Evolutionary conservation across 2,888 invertebrate genomes (phyloP), one percentile per base, ranked within the genome.

Genomic region (Epiblema foenella): DNA sequence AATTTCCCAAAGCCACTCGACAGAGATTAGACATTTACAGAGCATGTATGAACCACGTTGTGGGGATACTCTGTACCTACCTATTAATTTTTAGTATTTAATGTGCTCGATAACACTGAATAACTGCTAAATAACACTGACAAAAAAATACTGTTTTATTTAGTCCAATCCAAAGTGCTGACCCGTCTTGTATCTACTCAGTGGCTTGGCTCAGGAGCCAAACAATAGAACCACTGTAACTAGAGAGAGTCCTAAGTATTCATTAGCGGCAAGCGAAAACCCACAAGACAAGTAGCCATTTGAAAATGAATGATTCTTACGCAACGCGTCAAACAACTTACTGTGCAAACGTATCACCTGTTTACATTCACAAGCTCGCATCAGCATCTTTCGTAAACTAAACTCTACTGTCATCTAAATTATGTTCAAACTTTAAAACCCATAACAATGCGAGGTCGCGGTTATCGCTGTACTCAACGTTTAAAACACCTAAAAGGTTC

Each of bases 401-500:
- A 37, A 33, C 63, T 63, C 17, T 20, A 12, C 1, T 12, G 7
- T 15, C 10, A 37, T 52, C 18, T 8, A 37, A 63, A 52, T 52
- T 37, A 37, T 15, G 20, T 20, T 52, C 9, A 20, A 20, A 52
- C 15, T 63, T 3, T 15, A 18, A 17, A 49, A 62, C n/a, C 49
- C 0, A 29, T 1, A 7, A 17, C 51, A 29, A 51, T 63, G 37
- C 33, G 51, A 52, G 33, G 17, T 33, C 18, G 29, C n/a, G 20
- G 37, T 20, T 37, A n/a, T 52, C 33, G 33, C 37, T 63, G 63
- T 63, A 18, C 37, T 67, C 18, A 12, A 18, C 33, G 46, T 63
- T 33, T 59, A 46, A 65, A 69, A 65, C 33, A 65, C 65, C 54
- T 54, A 59, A 59, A 65, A 59, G 69, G 58, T 70, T 56, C 39